Conservation (phyloP, 2,797 vertebrate genomes). For the Gymnoscopelus braueri region DNA sequence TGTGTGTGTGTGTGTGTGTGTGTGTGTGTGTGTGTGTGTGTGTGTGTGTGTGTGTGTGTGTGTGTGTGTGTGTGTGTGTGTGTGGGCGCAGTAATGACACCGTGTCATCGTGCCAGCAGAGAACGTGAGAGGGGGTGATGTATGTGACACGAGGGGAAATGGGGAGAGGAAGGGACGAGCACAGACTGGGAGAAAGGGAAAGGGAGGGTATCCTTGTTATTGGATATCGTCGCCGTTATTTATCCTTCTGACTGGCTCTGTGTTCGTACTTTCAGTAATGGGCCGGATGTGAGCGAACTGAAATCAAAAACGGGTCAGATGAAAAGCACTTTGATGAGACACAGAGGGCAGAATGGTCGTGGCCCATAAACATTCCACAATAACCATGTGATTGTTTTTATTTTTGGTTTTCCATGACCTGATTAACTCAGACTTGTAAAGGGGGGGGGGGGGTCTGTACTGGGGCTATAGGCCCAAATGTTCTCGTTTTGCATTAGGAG, state of each 20-base stretch:
- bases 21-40: no score
- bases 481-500: no score
- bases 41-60: no score
- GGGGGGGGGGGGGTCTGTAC: not conserved
- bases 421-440: conserved; percentile 39
- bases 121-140: conserved; percentile 26
- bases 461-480: conserved; percentile 15
- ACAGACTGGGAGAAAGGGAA: conserved; percentile 30
- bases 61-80: not conserved
- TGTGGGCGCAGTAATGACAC: conserved; percentile 35
- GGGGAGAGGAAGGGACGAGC: conserved; percentile 13
- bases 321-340: conserved; percentile 61
- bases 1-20: no score
- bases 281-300: conserved; percentile 39
- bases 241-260: conserved; percentile 16
- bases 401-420: conserved; percentile 60
- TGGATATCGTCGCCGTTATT: conserved; percentile 37
- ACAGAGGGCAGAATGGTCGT: conserved; percentile 29
- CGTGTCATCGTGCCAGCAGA: conserved; percentile 24
- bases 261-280: conserved; percentile 35
- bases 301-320: conserved; percentile 25
- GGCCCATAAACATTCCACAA: conserved; percentile 31
- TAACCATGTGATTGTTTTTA: conserved; percentile 55
- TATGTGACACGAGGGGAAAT: conserved; percentile 30
- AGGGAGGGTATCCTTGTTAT: conserved; percentile 53